Evolutionary conservation across 2,888 invertebrate genomes (phyloP), one percentile per base, ranked within the genome.

Genomic region (Blera fallax): DNA sequence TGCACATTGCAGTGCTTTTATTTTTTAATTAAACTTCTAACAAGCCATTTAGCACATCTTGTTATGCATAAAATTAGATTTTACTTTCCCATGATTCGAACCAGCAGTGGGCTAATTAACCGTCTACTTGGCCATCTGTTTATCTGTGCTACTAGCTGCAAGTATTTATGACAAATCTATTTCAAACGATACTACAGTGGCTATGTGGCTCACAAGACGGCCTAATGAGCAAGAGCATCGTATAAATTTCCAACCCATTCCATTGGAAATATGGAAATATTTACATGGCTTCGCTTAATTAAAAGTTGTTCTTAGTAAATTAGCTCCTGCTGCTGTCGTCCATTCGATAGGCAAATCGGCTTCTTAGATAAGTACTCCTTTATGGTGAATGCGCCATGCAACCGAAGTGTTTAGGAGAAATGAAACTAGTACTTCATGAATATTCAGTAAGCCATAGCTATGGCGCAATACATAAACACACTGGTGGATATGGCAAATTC

Each of bases 341-440:
- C 58, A 58, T 24, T 24, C 14, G 10, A n/a, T 37, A 50, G n/a
- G 54, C 8, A 45, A 54, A 45, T 54, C 58, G 7, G 52, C 24
- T 34, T 60, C 27, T 29, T n/a, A n/a, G n/a, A n/a, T n/a, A n/a
- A n/a, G n/a, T n/a, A 45, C 34, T 64, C 21, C 48, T 32, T 16
- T 14, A 10, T 54, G 18, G 11, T 45, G 40, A n/a, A 2, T 11
- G 2, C 4, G 24, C 16, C 11, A n/a, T 29, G 14, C 54, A 40
- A 48, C 52, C 40, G 11, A 62, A 78, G 72, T 34, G 58, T 40
- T 80, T 40, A 16, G 16, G 3, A 37, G 45, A 43, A 56, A 29
- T 52, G 14, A 64, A 72, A 65, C 21, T 69, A 10, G 62, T 60
- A 67, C 72, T 67, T 78, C 21, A 83, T 83, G 83, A 83, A 78